Conservation (phyloP, 2,113 vertebrate genomes). For the Oceanites oceanicus region DNA sequence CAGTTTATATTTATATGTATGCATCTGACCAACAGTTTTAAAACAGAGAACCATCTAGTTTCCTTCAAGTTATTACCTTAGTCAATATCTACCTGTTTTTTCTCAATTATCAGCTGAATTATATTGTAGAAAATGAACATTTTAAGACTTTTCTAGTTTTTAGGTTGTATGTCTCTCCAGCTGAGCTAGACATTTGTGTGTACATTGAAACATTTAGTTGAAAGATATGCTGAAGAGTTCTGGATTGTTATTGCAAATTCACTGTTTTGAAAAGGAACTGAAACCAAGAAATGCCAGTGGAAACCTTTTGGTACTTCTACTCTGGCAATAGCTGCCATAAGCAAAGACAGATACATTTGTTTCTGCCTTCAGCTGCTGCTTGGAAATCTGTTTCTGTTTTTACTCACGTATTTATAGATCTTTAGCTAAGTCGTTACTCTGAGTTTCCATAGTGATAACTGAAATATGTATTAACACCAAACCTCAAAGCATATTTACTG, state of each 20-base stretch:
- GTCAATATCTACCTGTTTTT: background rate
- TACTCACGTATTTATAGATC: constrained; percentile 44
- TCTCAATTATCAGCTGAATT: background rate
- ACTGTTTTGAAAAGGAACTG: background rate
- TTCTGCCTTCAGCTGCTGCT: constrained; percentile 27
- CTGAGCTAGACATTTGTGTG: background rate
- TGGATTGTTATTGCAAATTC: background rate
- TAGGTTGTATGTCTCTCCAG: background rate
- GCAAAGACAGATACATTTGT: constrained; percentile 36
- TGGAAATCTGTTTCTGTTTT: constrained; percentile 54
- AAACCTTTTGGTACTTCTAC: constrained; percentile 24
- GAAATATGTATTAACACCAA: constrained; percentile 59
- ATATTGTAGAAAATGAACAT: background rate
- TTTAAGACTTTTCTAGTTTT: background rate
- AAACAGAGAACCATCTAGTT: background rate
- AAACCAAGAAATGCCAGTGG: constrained; percentile 4
- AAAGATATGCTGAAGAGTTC: background rate
- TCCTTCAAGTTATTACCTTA: background rate
- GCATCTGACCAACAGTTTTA: background rate
- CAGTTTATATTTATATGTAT: background rate
- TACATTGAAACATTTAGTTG: background rate
- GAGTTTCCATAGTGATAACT: constrained; percentile 64
- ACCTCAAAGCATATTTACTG: constrained; percentile 54
- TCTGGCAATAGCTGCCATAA: constrained; percentile 25
- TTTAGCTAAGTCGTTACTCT: constrained; percentile 37